Base-by-base conservation (phyloP, 2,113 vertebrate species). In the Hippolais icterina region DNA sequence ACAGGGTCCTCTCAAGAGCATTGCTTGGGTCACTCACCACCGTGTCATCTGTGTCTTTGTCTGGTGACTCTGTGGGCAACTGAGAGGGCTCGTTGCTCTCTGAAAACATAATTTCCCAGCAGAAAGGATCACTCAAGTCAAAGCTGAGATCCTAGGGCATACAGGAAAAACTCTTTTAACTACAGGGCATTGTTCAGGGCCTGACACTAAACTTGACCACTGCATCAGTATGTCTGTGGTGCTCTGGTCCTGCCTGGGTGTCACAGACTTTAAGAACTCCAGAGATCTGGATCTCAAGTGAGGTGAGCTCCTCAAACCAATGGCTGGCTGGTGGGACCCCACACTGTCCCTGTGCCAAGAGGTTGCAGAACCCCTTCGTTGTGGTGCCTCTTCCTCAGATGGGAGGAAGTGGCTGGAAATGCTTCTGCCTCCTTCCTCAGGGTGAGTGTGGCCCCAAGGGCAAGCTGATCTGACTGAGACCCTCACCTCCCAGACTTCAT, bases 91-190 rank as follows among this genome's bases (percentile, higher is more conserved):
- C 89, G 1, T 88, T 94, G 0, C 90, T 90, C 24, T 92, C 95
- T 46, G 84, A 52, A 31, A 99, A 95, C 97, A 99, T 75, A 3
- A 98, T 93, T 95, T 99, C 99, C 99, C 99, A 99, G 72, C 50
- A 50, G 37, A 97, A 52, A 4, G 97, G 8, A 41, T 99, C 98
- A 15, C 97, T 96, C 88, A 99, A 97, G 95, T 99, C 98, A 96
- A 98, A 99, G 81, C 80, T 28, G 97, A 99, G 89, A 22, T 98
- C 98, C 99, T 99, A 60, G 53, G 37, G n/a, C 69, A 60, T 64
- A 59, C 44, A 47, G 95, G 33, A 89, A n/a, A 82, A 88, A 21
- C 3, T 16, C 11, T 28, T 15, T 70, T 59, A 59, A 46, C 11
- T 52, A 31, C 25, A 81, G 41, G 12, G 29, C 54, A 44, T 18